These are phyloP conservation scores for Ceyx erithaca DNA, from an alignment of 2,797 vertebrate genomes.

Conservation along the genomic window DNA sequence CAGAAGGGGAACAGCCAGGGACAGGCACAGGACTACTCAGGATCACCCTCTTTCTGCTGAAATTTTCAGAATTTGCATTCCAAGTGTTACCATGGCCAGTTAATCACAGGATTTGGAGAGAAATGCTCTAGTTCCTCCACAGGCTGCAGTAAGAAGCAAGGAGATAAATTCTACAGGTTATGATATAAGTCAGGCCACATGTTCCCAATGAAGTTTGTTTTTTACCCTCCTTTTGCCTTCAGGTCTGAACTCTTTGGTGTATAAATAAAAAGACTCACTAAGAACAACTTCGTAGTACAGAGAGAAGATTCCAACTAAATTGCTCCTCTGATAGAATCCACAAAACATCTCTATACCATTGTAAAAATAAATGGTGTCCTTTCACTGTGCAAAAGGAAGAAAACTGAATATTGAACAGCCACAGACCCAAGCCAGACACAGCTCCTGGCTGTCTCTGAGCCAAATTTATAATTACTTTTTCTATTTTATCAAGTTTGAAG, in stretches of 20 bases:
- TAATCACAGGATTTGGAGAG: not conserved
- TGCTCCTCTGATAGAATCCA: not conserved
- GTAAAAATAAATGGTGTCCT: slow-evolving; percentile 21
- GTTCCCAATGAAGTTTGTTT: not conserved
- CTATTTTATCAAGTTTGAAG: slow-evolving; percentile 40
- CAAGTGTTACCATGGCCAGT: not conserved
- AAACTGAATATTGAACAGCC: slow-evolving; percentile 43
- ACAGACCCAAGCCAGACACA: not conserved
- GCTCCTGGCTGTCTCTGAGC: not conserved
- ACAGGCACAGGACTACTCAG: not conserved
- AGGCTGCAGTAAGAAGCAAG: not conserved
- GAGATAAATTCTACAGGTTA: not conserved
- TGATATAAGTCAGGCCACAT: not conserved
- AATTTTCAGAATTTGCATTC: not conserved
- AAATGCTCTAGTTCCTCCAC: not conserved
- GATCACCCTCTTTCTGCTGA: not conserved
- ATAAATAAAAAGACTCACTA: not conserved
- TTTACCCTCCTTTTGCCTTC: not conserved
- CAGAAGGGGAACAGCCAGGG: not conserved
- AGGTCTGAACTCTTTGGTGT: not conserved
- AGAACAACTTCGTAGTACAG: not conserved
- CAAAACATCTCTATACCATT: not conserved
- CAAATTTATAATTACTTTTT: slow-evolving; percentile 60
- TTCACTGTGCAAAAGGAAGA: not conserved
- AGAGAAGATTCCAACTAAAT: not conserved